A percentile compares a stretch with the other conserved stretches of the same genome.
phyloP scores from a whole-genome alignment of 2,797 vertebrate species.

The Diplodus puntazzo region DNA sequence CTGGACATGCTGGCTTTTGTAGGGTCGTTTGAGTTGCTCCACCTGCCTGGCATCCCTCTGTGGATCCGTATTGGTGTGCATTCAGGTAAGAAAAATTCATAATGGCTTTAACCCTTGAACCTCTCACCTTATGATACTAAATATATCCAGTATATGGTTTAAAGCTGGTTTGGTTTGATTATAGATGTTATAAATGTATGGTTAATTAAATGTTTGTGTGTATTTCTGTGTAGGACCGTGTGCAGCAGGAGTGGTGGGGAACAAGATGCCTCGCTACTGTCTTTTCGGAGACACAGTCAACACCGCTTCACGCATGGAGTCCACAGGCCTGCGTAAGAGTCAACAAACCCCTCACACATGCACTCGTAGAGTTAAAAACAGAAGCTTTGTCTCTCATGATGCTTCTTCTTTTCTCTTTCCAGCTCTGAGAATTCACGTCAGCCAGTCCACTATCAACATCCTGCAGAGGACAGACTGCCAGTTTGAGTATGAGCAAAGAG shows the following conservation, averaged over 20 bases:
- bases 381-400: background rate
- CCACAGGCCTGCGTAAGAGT: slow-evolving; percentile 94
- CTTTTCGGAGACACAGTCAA: slow-evolving; percentile 97
- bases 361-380: background rate
- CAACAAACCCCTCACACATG: slow-evolving; percentile 23
- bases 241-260: slow-evolving; percentile 95
- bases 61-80: slow-evolving; percentile 98
- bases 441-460: slow-evolving; percentile 92
- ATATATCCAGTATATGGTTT: no score
- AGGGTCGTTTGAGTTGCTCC: slow-evolving; percentile 92
- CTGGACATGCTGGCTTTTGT: slow-evolving; percentile 96
- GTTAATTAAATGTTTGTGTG: slow-evolving; percentile 30
- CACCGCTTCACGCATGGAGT: slow-evolving; percentile 96
- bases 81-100: slow-evolving; percentile 86
- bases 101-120: no score
- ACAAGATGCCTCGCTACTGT: slow-evolving; percentile 98
- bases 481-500: slow-evolving; percentile 92
- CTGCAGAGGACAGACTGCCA: slow-evolving; percentile 92
- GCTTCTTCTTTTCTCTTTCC: slow-evolving; percentile 26
- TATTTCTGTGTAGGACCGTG: slow-evolving; percentile 88
- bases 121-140: no score
- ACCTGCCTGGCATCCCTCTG: slow-evolving; percentile 94
- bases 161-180: no score
- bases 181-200: background rate
- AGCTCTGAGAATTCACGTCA: slow-evolving; percentile 96